Percentiles rank a stretch among this genome's conserved stretches.
Evolutionary conservation across 2,113 vertebrate species (phyloP).

Genomic region (Mastomys natalensis): DNA sequence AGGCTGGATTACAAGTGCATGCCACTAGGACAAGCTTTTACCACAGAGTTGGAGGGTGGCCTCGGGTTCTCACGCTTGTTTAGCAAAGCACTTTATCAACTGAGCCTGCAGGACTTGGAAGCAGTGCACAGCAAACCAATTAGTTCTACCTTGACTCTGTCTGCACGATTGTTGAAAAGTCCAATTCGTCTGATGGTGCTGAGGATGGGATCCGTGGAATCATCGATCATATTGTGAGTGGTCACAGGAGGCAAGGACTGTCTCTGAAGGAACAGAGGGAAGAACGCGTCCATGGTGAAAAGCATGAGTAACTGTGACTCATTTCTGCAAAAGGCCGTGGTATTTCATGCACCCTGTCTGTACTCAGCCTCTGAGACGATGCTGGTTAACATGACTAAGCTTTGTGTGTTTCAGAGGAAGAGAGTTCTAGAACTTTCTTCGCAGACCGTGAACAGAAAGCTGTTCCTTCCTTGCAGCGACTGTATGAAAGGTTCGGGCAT

Average conservation of each 20-base stretch:
- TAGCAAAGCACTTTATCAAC: neutral
- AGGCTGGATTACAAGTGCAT: neutral
- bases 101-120: neutral
- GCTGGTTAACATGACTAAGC: neutral
- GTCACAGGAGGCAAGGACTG: constrained; percentile 96
- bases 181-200: constrained; percentile 94
- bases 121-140: neutral
- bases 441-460: fast-evolving
- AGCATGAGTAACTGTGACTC: constrained; percentile 13
- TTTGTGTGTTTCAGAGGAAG: neutral
- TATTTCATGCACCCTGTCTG: neutral
- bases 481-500: neutral
- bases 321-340: constrained; percentile 6
- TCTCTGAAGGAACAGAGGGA: constrained; percentile 85
- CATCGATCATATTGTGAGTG: constrained; percentile 98
- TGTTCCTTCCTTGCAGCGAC: neutral
- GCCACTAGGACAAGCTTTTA: neutral
- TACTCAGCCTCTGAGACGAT: neutral
- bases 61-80: no score
- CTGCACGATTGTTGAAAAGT: constrained; percentile 95
- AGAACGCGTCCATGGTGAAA: neutral
- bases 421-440: neutral
- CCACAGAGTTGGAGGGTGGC: no score
- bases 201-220: constrained; percentile 94
- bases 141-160: constrained; percentile 93